A percentile compares a stretch with the other conserved stretches of the same genome.
phyloP scores from a whole-genome alignment of 2,888 invertebrate genomes.

The Omphaloscelis lunosa region DNA sequence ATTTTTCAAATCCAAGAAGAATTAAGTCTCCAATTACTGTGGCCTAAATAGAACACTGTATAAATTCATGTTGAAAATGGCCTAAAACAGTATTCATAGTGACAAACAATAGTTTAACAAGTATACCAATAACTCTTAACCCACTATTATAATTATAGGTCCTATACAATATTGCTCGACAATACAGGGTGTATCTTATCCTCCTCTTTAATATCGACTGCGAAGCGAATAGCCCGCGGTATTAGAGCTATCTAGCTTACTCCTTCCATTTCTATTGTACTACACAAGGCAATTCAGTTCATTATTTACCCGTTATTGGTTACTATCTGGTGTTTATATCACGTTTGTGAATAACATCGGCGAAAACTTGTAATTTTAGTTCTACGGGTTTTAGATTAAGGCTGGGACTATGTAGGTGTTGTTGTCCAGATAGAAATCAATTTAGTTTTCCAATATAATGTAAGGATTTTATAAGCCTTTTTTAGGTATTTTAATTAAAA shows the following conservation, averaged over 20 bases:
- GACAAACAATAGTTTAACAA: not conserved
- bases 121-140: not conserved
- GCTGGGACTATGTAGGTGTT: slow-evolving; percentile 10
- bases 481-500: not conserved
- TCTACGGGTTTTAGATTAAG: no score
- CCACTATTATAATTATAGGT: slow-evolving; percentile 1
- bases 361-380: slow-evolving; percentile 58
- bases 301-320: slow-evolving; percentile 47
- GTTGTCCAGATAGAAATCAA: slow-evolving; percentile 30
- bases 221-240: slow-evolving; percentile 43
- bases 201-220: slow-evolving; percentile 45
- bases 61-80: not conserved
- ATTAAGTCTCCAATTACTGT: not conserved
- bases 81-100: not conserved
- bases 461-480: slow-evolving; percentile 1
- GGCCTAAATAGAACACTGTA: not conserved
- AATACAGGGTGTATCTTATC: slow-evolving; percentile 15
- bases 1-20: not conserved
- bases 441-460: slow-evolving; percentile 4
- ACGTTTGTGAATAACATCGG: slow-evolving; percentile 40
- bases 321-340: slow-evolving; percentile 52
- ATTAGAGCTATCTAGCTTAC: slow-evolving; percentile 41
- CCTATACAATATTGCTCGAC: slow-evolving; percentile 21
- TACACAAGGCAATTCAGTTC: slow-evolving; percentile 24
- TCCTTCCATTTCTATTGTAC: slow-evolving; percentile 45